Percentiles rank a stretch among this genome's conserved stretches.
Evolutionary conservation across 2,888 invertebrate genomes (phyloP).

Genomic region (Sericinus montela): DNA sequence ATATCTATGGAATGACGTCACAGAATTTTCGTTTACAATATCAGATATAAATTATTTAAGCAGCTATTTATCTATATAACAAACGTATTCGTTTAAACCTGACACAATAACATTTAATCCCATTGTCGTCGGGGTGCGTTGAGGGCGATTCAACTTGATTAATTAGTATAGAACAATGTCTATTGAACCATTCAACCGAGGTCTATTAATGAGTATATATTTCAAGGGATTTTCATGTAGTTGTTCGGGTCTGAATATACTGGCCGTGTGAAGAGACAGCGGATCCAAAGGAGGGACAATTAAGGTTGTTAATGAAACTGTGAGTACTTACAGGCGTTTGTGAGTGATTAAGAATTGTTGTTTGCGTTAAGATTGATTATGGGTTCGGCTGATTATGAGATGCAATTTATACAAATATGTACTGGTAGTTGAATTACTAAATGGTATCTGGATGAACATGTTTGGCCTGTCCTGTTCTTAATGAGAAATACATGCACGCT

Average conservation of each 20-base stretch:
- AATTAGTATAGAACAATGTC: constrained; percentile 52
- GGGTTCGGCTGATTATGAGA: constrained; percentile 16
- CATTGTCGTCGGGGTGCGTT: constrained; percentile 41
- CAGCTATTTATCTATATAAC: constrained; percentile 24
- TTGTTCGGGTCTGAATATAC: constrained; percentile 20
- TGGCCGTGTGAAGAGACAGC: constrained; percentile 25
- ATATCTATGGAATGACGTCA: constrained; percentile 6
- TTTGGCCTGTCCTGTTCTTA: no score
- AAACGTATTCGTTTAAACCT: constrained; percentile 43
- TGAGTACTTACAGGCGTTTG: constrained; percentile 38
- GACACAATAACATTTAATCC: constrained; percentile 60
- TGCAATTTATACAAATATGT: constrained; percentile 5
- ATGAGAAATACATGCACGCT: no score
- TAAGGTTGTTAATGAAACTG: constrained; percentile 45
- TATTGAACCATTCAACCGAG: constrained; percentile 18
- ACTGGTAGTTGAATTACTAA: neutral
- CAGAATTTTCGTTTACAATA: neutral
- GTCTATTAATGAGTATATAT: neutral
- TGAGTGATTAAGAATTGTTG: constrained; percentile 38
- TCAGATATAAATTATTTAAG: constrained; percentile 22
- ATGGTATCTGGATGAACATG: no score
- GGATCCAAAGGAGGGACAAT: constrained; percentile 42
- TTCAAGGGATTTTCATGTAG: neutral
- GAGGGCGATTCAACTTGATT: constrained; percentile 55
- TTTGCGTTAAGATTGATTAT: constrained; percentile 21